Conservation (phyloP, 1,140 invertebrate species). For the Drosophila sulfurigaster region DNA sequence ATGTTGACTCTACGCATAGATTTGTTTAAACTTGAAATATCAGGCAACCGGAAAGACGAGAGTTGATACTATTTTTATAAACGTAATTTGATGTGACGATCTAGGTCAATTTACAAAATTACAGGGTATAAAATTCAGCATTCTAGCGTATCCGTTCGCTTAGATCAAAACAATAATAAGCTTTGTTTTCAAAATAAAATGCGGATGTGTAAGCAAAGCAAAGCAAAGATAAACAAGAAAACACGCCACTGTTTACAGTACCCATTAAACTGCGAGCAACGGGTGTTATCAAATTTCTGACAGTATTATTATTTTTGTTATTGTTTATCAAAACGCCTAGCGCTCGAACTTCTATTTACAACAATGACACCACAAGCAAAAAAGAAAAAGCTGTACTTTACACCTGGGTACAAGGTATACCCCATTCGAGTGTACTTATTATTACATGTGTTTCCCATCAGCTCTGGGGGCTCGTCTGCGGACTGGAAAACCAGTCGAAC, state of each 20-base stretch:
- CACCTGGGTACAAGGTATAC: conserved; percentile 4
- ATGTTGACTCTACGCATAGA: not conserved
- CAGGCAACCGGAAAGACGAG: too few species aligned
- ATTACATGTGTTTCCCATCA: not conserved
- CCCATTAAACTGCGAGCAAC: not conserved
- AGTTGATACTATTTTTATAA: too few species aligned
- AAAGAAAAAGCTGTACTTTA: not conserved
- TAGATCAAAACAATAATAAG: not conserved
- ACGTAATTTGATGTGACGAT: too few species aligned
- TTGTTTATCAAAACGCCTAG: not conserved
- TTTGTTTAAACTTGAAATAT: too few species aligned
- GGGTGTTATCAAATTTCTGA: not conserved
- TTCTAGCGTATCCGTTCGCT: too few species aligned
- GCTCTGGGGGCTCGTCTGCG: conserved; percentile 12
- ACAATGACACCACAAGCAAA: not conserved
- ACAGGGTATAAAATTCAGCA: too few species aligned
- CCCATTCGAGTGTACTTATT: not conserved
- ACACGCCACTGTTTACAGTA: not conserved
- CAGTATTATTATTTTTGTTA: not conserved
- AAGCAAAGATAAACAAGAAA: not conserved
- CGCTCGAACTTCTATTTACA: not conserved
- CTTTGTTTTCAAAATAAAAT: not conserved
- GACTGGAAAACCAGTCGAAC: conserved; percentile 4
- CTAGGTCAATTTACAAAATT: too few species aligned
- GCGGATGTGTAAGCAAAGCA: not conserved